phyloP scores from a whole-genome alignment of 2,797 vertebrate genomes.

The Taeniopygia guttata region DNA sequence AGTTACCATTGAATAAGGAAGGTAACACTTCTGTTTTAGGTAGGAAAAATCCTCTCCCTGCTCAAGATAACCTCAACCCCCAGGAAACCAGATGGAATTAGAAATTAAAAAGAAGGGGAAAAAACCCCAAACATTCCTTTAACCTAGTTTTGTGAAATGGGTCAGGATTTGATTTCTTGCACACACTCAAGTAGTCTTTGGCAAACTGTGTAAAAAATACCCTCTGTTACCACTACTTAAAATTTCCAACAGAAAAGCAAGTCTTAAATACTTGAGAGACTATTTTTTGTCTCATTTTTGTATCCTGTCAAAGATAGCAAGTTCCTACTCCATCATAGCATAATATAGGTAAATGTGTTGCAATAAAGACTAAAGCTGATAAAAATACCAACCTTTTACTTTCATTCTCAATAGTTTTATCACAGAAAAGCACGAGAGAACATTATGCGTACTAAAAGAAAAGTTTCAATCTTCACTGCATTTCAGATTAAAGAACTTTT shows the following conservation, averaged over 20 bases:
- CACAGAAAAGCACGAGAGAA: not conserved
- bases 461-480: not conserved
- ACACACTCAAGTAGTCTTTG: not conserved
- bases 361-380: not conserved
- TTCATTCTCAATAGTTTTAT: not conserved
- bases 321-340: not conserved
- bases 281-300: not conserved
- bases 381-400: not conserved
- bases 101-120: not conserved
- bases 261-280: not conserved
- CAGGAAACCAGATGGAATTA: not conserved
- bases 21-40: not conserved
- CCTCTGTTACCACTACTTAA: not conserved
- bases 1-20: not conserved
- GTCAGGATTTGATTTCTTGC: not conserved
- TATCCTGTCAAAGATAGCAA: not conserved
- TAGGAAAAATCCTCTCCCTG: not conserved
- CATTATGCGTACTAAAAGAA: not conserved
- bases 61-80: rapidly evolving
- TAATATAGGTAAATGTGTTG: not conserved
- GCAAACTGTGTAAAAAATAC: not conserved
- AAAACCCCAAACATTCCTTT: not conserved
- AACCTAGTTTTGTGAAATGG: not conserved
- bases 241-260: not conserved
- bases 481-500: not conserved